Percentiles rank a stretch among this genome's conserved stretches.
These are phyloP conservation scores for Panopea generosa DNA, from an alignment of 2,888 invertebrate genomes.

Conservation along the genomic window DNA sequence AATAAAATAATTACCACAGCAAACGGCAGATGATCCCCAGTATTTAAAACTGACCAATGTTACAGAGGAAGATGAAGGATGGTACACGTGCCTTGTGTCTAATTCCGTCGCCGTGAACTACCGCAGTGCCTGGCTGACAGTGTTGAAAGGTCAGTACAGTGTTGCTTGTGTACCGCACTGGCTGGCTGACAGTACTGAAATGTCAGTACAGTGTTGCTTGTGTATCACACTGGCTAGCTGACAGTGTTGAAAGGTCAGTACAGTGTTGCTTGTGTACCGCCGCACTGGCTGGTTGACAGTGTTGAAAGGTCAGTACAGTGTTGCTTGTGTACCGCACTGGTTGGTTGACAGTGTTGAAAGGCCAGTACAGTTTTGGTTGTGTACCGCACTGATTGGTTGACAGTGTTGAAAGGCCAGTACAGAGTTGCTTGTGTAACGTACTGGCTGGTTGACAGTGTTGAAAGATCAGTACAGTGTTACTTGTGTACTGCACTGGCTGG, in stretches of 20 bases:
- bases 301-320: too few species aligned
- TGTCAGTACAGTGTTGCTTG: too few species aligned
- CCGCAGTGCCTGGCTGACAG: conserved; percentile 92
- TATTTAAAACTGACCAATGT: conserved; percentile 93
- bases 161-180: too few species aligned
- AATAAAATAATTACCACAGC: too few species aligned
- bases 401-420: conserved; percentile 86
- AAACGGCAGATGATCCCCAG: conserved; percentile 87
- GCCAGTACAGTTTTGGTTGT: too few species aligned
- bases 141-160: conserved; percentile 85
- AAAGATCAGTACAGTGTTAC: too few species aligned
- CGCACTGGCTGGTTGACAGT: too few species aligned
- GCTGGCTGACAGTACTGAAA: too few species aligned
- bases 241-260: conserved; percentile 87
- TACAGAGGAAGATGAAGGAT: conserved; percentile 95
- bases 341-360: conserved; percentile 90
- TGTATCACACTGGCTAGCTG: conserved; percentile 91
- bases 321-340: conserved; percentile 89
- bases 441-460: too few species aligned
- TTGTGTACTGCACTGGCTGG: too few species aligned
- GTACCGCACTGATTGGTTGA: conserved; percentile 91
- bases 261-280: too few species aligned
- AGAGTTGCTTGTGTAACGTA: too few species aligned
- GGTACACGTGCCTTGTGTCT: conserved; percentile 97
- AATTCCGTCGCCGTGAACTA: conserved; percentile 91